Percentiles rank a stretch among this genome's conserved stretches.
Evolutionary conservation across 2,888 invertebrate species (phyloP).

Genomic region (Xylophagus ater): DNA sequence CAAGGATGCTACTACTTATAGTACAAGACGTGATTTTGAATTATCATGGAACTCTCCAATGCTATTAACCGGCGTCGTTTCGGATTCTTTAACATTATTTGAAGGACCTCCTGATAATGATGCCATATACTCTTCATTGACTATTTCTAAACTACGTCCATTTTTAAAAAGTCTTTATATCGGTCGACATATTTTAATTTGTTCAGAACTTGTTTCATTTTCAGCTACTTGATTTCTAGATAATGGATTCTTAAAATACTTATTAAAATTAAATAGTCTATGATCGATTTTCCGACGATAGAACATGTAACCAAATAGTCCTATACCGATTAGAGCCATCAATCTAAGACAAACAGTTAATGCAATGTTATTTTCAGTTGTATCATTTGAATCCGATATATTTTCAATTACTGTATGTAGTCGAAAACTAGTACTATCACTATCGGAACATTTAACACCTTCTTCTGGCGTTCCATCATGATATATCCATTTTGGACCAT

Average conservation of each 20-base stretch:
- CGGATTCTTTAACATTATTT: conserved; percentile 18
- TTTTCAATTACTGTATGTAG: neutral
- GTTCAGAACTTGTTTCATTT: neutral
- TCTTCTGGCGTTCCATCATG: conserved; percentile 38
- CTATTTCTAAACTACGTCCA: conserved; percentile 24
- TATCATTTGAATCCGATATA: neutral
- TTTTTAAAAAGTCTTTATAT: conserved; percentile 25
- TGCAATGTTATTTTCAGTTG: conserved; percentile 5
- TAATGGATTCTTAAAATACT: conserved; percentile 40
- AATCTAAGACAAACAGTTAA: conserved; percentile 18
- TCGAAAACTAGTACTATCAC: conserved; percentile 8
- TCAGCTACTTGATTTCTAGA: conserved; percentile 22
- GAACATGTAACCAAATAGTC: conserved; percentile 27
- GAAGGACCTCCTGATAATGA: neutral
- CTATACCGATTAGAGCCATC: conserved; percentile 17
- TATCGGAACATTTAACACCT: conserved; percentile 28
- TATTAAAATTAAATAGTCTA: conserved; percentile 37
- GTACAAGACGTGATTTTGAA: conserved; percentile 29
- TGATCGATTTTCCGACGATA: conserved; percentile 41
- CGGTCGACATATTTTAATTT: conserved; percentile 18
- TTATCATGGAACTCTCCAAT: conserved; percentile 28
- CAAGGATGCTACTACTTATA: conserved; percentile 24
- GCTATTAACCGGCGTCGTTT: conserved; percentile 23
- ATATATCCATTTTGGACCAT: conserved; percentile 46
- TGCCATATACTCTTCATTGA: neutral